These are phyloP conservation scores for Hypomecis punctinalis DNA, from an alignment of 2,888 invertebrate genomes.

Conservation along the genomic window DNA sequence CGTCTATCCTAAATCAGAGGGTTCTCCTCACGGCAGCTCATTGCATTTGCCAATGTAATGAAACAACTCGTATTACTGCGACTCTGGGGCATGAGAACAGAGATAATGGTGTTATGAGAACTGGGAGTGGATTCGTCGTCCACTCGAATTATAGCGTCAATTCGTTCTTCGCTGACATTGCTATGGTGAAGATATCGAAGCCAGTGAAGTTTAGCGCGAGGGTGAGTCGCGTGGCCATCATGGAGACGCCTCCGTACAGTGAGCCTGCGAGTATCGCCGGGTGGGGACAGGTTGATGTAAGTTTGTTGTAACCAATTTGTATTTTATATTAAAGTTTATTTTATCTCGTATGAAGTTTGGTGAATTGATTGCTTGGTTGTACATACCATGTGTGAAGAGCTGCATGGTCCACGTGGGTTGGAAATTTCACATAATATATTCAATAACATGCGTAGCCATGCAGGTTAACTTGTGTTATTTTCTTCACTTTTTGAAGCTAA, in stretches of 20 bases:
- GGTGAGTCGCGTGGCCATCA: not conserved
- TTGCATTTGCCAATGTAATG: not conserved
- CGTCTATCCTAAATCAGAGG: not conserved
- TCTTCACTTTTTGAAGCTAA: too few species aligned
- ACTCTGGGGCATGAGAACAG: not conserved
- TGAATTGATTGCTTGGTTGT: too few species aligned
- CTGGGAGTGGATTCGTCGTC: not conserved
- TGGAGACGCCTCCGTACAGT: not conserved
- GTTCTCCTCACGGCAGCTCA: not conserved
- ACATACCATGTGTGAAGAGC: too few species aligned
- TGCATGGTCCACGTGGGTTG: too few species aligned
- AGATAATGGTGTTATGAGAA: not conserved
- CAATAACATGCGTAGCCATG: too few species aligned
- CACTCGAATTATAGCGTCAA: not conserved
- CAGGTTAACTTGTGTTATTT: too few species aligned
- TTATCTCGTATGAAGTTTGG: too few species aligned
- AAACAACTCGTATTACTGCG: not conserved
- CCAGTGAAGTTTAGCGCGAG: not conserved
- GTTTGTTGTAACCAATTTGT: not conserved
- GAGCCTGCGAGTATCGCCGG: not conserved
- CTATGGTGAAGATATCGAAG: not conserved
- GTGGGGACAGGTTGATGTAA: not conserved
- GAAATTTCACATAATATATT: too few species aligned
- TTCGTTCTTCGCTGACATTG: not conserved
- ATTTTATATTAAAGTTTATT: too few species aligned